Percentiles rank a stretch among this genome's conserved stretches.
Conservation (phyloP, 2,888 invertebrate species). For the Chaetogeoica ovagalla region DNA sequence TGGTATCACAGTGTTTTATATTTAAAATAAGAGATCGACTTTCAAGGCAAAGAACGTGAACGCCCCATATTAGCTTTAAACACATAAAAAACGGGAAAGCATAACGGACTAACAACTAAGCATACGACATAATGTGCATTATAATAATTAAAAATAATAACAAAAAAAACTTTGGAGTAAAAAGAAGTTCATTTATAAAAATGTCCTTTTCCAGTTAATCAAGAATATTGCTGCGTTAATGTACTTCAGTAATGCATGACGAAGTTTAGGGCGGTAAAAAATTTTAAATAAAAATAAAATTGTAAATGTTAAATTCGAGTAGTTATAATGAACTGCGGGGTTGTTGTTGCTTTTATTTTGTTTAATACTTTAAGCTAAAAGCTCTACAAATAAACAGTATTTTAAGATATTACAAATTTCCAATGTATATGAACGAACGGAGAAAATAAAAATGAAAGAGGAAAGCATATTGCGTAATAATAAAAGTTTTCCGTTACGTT, state of each 20-base stretch:
- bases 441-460: conserved; percentile 1
- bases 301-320: neutral
- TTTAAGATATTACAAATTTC: conserved; percentile 36
- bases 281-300: neutral
- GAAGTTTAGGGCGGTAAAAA: neutral
- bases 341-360: no score
- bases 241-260: conserved; percentile 1
- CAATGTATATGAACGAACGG: neutral
- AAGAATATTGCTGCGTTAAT: neutral
- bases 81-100: no score
- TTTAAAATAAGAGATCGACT: no score
- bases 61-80: no score
- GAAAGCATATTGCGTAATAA: neutral
- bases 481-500: neutral
- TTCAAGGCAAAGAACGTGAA: no score
- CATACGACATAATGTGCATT: neutral
- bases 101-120: no score
- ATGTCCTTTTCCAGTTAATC: neutral
- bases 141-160: no score
- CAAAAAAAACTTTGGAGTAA: neutral
- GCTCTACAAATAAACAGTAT: conserved; percentile 27
- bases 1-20: no score
- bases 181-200: neutral
- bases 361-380: conserved; percentile 20
- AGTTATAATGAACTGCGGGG: neutral